Percentiles rank a stretch among this genome's conserved stretches.
These are phyloP conservation scores for Pollachius pollachius DNA, from an alignment of 2,113 vertebrate species.

Conservation along the genomic window DNA sequence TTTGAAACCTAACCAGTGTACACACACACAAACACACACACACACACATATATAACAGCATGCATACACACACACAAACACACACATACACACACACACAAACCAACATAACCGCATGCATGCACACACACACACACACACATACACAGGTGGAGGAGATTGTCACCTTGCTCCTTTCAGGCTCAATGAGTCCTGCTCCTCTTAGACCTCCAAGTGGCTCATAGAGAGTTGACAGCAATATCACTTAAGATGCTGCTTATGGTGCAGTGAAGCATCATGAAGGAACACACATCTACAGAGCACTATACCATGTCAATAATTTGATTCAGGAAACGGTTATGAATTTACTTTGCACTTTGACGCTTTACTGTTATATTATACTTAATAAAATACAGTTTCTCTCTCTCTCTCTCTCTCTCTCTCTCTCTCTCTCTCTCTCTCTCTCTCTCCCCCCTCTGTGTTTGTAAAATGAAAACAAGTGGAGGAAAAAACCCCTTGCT, in stretches of 20 bases:
- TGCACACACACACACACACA: neutral
- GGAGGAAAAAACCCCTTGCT: neutral
- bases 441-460: neutral
- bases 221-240: no score
- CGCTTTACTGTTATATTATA: slow-evolving; percentile 34
- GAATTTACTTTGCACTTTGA: neutral
- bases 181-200: neutral
- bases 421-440: neutral
- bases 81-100: no score
- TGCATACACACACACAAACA: no score
- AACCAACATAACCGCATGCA: neutral
- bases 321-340: neutral
- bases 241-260: no score
- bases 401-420: slow-evolving; percentile 7
- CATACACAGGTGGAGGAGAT: neutral
- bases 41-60: neutral
- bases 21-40: neutral
- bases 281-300: neutral
- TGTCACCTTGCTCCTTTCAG: neutral
- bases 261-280: no score
- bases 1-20: slow-evolving; percentile 20
- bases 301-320: neutral
- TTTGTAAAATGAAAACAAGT: neutral
- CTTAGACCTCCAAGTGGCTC: neutral
- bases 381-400: slow-evolving; percentile 52